Conservation (phyloP, 1,140 invertebrate genomes). For the Hyles euphorbiae region DNA sequence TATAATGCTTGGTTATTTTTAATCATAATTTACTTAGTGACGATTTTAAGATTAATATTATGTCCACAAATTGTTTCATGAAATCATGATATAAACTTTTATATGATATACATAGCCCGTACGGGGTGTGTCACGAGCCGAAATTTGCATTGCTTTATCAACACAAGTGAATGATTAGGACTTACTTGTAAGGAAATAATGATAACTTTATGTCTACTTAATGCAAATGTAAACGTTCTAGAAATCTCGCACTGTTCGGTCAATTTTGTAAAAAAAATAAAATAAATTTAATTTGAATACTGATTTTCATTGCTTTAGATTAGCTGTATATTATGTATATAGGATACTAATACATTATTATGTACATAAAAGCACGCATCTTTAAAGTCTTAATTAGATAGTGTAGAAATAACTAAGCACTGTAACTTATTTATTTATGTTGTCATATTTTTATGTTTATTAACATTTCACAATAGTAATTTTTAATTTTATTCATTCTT, state of each 20-base stretch:
- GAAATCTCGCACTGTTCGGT: conserved; percentile 75
- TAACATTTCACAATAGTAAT: no score
- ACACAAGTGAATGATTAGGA: conserved; percentile 72
- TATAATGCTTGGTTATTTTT: conserved; percentile 70
- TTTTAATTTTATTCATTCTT: no score
- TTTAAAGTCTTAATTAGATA: no score
- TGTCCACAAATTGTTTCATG: conserved; percentile 56
- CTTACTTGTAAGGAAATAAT: conserved; percentile 72
- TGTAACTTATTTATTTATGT: no score
- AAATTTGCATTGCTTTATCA: conserved; percentile 62
- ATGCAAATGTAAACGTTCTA: conserved; percentile 75
- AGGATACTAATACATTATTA: not conserved
- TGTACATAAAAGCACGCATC: not conserved
- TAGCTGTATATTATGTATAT: conserved; percentile 16
- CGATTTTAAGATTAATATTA: conserved; percentile 58
- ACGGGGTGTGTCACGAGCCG: conserved; percentile 42
- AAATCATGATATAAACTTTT: conserved; percentile 68
- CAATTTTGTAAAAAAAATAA: conserved; percentile 75
- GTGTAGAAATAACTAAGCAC: no score
- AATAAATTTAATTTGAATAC: conserved; percentile 70
- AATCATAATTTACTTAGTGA: conserved; percentile 71
- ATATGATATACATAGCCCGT: conserved; percentile 49
- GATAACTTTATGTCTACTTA: conserved; percentile 75
- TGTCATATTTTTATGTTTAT: no score
- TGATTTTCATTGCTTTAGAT: conserved; percentile 39